phyloP scores from a whole-genome alignment of 2,113 vertebrate species.

The Oncorhynchus tshawytscha region DNA sequence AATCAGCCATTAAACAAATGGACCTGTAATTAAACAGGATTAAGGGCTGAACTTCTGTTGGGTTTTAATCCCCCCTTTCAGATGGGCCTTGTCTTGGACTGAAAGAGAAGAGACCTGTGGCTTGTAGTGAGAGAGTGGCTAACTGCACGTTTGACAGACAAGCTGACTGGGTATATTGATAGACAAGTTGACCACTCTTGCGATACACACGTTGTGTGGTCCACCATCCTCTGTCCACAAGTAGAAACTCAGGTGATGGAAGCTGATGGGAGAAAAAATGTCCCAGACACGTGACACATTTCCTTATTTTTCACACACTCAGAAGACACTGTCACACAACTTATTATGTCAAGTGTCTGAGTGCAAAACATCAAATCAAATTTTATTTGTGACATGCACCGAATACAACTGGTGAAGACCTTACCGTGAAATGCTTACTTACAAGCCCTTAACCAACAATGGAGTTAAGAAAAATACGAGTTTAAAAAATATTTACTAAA shows the following conservation, averaged over 20 bases:
- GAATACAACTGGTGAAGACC: too few species aligned
- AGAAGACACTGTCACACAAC: not conserved
- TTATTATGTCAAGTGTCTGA: not conserved
- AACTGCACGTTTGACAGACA: not conserved
- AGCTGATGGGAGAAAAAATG: not conserved
- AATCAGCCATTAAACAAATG: constrained; percentile 32
- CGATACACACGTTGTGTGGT: not conserved
- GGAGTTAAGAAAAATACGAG: too few species aligned
- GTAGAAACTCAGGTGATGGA: not conserved
- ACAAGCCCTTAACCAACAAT: too few species aligned
- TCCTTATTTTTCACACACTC: not conserved
- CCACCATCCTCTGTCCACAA: not conserved
- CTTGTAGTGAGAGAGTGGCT: not conserved
- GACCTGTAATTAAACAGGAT: constrained; percentile 44
- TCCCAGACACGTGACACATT: not conserved
- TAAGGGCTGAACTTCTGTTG: constrained; percentile 25
- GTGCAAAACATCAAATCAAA: not conserved
- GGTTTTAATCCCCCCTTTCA: constrained; percentile 15
- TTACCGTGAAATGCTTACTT: too few species aligned
- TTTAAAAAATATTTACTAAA: too few species aligned
- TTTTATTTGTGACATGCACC: too few species aligned
- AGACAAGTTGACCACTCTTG: not conserved
- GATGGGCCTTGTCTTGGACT: not conserved
- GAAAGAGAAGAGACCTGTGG: not conserved
- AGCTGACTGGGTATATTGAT: not conserved